These are phyloP conservation scores for Heterodera filipjevi DNA, from an alignment of 2,888 invertebrate species.

Conservation along the genomic window DNA sequence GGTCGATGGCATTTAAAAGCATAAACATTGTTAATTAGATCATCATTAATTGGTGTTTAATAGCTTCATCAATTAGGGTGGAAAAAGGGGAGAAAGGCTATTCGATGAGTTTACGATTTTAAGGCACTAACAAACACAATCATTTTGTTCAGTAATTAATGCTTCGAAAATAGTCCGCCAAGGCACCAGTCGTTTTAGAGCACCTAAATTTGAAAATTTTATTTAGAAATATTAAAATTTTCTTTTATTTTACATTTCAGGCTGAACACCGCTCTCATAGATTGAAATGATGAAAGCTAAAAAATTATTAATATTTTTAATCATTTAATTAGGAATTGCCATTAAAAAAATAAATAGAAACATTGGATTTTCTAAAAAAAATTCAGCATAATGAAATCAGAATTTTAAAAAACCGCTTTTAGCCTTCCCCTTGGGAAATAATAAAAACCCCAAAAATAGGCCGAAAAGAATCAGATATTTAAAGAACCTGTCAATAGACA, in stretches of 20 bases:
- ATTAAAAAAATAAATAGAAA: too few relatives aligned
- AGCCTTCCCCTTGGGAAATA: too few relatives aligned
- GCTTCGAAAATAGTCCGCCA: conserved; percentile 64
- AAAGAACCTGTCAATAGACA: too few relatives aligned
- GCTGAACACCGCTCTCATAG: conserved; percentile 64
- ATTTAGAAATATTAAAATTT: not conserved
- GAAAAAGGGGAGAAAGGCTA: not conserved
- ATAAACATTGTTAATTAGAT: not conserved
- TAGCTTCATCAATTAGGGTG: not conserved
- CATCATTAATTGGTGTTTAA: not conserved
- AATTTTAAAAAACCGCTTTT: too few relatives aligned
- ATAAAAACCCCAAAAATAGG: too few relatives aligned
- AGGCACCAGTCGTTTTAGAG: conserved; percentile 59
- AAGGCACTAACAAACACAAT: not conserved
- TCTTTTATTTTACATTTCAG: conserved; percentile 39
- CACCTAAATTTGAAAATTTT: conserved; percentile 40
- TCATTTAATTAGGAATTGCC: not conserved
- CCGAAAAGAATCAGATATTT: too few relatives aligned
- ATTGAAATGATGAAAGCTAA: conserved; percentile 63
- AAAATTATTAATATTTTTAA: conserved; percentile 28
- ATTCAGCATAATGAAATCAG: too few relatives aligned
- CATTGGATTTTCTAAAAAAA: too few relatives aligned
- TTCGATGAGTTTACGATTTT: not conserved
- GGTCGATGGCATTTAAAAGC: not conserved
- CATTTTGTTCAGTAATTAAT: conserved; percentile 53